These are phyloP conservation scores for Zaprionus lachaisei DNA, from an alignment of 1,140 invertebrate species.

Conservation along the genomic window DNA sequence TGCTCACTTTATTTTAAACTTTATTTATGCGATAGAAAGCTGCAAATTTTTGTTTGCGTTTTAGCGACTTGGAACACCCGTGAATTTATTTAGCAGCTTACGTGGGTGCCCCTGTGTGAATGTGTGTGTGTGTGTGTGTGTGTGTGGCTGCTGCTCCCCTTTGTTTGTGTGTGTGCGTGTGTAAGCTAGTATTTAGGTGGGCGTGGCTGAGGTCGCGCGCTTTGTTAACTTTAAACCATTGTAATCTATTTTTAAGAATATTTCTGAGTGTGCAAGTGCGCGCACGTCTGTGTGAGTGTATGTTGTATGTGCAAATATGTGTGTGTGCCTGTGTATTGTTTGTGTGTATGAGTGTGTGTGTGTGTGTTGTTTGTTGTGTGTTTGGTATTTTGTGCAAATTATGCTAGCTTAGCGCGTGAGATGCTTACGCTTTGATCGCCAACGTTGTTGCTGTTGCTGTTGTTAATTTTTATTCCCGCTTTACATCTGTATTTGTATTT, in stretches of 20 bases:
- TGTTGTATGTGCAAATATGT: slow-evolving; percentile 18
- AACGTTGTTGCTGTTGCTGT: slow-evolving; percentile 8
- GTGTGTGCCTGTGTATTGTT: slow-evolving; percentile 21
- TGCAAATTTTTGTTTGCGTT: slow-evolving; percentile 77
- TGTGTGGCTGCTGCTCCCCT: slow-evolving; percentile 4
- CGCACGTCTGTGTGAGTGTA: slow-evolving; percentile 18
- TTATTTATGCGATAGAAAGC: slow-evolving; percentile 80
- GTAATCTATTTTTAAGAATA: slow-evolving; percentile 78
- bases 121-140: not conserved
- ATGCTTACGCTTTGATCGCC: slow-evolving; percentile 48
- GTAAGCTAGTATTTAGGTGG: slow-evolving; percentile 10
- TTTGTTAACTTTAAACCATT: slow-evolving; percentile 79
- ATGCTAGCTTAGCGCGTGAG: slow-evolving; percentile 72
- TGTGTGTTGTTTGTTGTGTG: slow-evolving; percentile 25
- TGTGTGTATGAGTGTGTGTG: slow-evolving; percentile 44
- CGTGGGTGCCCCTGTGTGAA: slow-evolving; percentile 10
- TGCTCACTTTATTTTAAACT: slow-evolving; percentile 80
- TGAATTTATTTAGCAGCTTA: slow-evolving; percentile 61
- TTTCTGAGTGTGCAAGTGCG: slow-evolving; percentile 45
- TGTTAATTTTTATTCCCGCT: slow-evolving; percentile 39
- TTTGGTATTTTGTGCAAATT: slow-evolving; percentile 71
- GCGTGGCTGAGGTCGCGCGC: slow-evolving; percentile 34
- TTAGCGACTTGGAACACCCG: slow-evolving; percentile 59
- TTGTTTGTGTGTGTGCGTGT: not conserved
- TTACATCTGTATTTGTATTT: slow-evolving; percentile 60